These are phyloP conservation scores for Imbricaverruca yamaguchii DNA, from an alignment of 2,888 invertebrate genomes.

Conservation along the genomic window DNA sequence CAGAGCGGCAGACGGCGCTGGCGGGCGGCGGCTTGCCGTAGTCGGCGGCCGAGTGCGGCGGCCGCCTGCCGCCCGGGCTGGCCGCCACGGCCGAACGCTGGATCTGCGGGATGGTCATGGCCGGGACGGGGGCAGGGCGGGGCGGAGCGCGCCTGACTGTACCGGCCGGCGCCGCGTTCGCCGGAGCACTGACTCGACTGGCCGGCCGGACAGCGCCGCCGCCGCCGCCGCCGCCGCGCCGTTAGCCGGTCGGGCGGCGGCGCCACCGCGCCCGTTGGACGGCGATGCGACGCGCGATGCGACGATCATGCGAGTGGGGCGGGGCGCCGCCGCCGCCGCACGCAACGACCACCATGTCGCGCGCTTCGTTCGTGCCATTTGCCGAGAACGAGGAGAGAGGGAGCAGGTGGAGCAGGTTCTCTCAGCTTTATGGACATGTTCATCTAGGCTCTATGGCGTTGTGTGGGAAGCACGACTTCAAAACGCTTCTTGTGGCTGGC, in stretches of 20 bases:
- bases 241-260: no score
- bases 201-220: background rate
- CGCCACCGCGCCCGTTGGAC: no score
- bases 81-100: background rate
- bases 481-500: background rate
- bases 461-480: no score
- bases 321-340: background rate
- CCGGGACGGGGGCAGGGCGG: background rate
- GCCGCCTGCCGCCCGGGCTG: background rate
- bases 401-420: no score
- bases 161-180: background rate
- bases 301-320: background rate
- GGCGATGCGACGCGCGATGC: background rate
- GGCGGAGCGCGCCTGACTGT: background rate
- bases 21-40: background rate
- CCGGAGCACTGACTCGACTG: background rate
- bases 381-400: background rate
- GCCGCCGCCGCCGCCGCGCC: background rate
- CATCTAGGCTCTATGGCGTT: no score
- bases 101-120: constrained; percentile 8
- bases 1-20: background rate
- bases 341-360: background rate
- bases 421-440: no score
- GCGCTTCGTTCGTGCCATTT: background rate
- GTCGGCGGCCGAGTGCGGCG: background rate